These are phyloP conservation scores for Trachelus tabidus DNA, from an alignment of 2,888 invertebrate genomes.

Conservation along the genomic window DNA sequence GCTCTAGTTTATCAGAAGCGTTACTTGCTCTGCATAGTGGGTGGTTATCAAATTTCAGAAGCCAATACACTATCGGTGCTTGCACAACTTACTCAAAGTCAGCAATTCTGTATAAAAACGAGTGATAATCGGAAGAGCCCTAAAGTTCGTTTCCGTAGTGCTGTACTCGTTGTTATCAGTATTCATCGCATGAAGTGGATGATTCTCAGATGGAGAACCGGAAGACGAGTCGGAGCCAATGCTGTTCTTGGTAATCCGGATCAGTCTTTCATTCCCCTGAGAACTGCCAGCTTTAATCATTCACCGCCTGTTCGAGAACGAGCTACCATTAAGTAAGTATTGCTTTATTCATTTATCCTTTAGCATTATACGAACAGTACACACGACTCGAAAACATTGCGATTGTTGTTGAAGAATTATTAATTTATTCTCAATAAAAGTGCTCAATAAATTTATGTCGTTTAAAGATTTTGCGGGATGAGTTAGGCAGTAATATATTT, in stretches of 20 bases:
- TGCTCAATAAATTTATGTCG: constrained; percentile 70
- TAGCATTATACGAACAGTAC: too few relatives aligned
- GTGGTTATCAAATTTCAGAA: constrained; percentile 69
- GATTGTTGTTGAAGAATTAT: not conserved
- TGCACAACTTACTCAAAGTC: constrained; percentile 62
- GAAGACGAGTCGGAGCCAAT: constrained; percentile 70
- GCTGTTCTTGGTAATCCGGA: constrained; percentile 47
- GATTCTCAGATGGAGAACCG: constrained; percentile 73
- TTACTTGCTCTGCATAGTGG: constrained; percentile 80
- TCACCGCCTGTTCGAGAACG: constrained; percentile 48
- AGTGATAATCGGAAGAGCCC: constrained; percentile 40
- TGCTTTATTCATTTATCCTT: not conserved
- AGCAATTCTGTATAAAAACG: constrained; percentile 39
- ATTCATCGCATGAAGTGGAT: constrained; percentile 76
- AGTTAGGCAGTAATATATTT: not conserved
- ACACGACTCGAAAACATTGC: not conserved
- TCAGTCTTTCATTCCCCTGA: constrained; percentile 35
- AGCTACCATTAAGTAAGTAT: constrained; percentile 13
- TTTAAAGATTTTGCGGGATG: constrained; percentile 67
- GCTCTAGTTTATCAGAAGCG: constrained; percentile 92
- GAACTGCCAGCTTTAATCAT: constrained; percentile 38
- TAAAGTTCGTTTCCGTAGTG: constrained; percentile 66
- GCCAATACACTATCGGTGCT: constrained; percentile 66
- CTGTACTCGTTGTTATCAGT: constrained; percentile 70
- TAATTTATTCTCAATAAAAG: constrained; percentile 65